Percentiles rank a stretch among this genome's conserved stretches.
Evolutionary conservation across 2,797 vertebrate species (phyloP).

Genomic region (Choloepus didactylus): DNA sequence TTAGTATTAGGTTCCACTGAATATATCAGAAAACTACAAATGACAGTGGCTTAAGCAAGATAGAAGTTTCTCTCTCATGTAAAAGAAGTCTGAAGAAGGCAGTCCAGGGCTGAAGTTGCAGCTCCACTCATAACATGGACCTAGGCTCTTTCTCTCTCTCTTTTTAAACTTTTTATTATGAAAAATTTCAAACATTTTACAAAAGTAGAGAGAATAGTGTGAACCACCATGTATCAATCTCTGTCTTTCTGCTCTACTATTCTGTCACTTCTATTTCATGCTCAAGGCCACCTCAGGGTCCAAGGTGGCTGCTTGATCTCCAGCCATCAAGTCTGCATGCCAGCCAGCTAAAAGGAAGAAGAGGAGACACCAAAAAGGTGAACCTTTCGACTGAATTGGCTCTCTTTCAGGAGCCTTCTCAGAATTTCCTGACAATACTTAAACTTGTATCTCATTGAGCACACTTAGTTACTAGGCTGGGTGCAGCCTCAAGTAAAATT

Average conservation of each 20-base stretch:
- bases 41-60: no score
- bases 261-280: not conserved
- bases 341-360: not conserved
- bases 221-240: no score
- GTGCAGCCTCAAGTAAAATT: not conserved
- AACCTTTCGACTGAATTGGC: not conserved
- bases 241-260: not conserved
- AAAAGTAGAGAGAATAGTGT: no score
- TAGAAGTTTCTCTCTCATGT: no score
- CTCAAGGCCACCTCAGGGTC: not conserved
- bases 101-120: not conserved
- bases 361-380: not conserved
- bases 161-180: no score
- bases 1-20: not conserved
- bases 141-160: not conserved
- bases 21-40: not conserved
- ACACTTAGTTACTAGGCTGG: not conserved
- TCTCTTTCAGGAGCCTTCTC: not conserved
- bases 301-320: not conserved
- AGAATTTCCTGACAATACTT: not conserved
- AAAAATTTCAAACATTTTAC: no score
- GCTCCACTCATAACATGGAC: not conserved
- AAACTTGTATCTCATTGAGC: not conserved
- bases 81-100: not conserved
- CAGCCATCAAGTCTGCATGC: not conserved